Percentiles rank a stretch among this genome's conserved stretches.
These are phyloP conservation scores for Cheilosia urbana DNA, from an alignment of 2,888 invertebrate species.

Conservation along the genomic window DNA sequence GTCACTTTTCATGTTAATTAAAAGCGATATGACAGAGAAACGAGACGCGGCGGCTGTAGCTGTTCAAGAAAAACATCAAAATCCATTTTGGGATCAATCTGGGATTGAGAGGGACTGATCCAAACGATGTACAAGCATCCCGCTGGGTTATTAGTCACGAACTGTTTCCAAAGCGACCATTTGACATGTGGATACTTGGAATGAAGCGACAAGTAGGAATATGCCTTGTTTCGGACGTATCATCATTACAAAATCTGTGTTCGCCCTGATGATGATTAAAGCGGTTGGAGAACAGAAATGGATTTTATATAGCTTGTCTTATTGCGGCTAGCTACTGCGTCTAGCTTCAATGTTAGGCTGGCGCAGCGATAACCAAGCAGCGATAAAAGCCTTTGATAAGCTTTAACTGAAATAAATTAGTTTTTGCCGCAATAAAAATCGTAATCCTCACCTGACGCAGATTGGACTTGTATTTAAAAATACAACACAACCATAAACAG, in stretches of 20 bases:
- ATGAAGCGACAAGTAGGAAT: conserved; percentile 13
- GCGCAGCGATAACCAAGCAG: background rate
- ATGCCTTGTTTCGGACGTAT: conserved; percentile 5
- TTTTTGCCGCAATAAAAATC: conserved; percentile 30
- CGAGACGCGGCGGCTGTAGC: background rate
- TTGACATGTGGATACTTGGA: conserved; percentile 20
- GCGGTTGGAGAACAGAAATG: conserved; percentile 4
- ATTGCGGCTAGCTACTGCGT: background rate
- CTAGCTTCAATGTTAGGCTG: no score
- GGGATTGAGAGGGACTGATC: conserved; percentile 71
- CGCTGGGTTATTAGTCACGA: conserved; percentile 83
- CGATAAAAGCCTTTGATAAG: conserved; percentile 28
- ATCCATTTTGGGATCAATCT: conserved; percentile 73
- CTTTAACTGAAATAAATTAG: background rate
- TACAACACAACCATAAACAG: conserved; percentile 12
- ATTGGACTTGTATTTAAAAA: conserved; percentile 38
- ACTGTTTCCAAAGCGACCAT: conserved; percentile 72
- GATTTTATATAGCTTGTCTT: background rate
- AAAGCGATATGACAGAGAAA: conserved; percentile 58
- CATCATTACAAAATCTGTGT: conserved; percentile 30
- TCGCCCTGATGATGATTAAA: conserved; percentile 7
- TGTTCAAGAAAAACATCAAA: conserved; percentile 76
- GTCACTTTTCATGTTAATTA: conserved; percentile 74
- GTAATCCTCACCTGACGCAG: conserved; percentile 19
- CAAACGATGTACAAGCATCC: conserved; percentile 71